phyloP scores from a whole-genome alignment of 1,140 invertebrate species.

The Eciton burchellii region DNA sequence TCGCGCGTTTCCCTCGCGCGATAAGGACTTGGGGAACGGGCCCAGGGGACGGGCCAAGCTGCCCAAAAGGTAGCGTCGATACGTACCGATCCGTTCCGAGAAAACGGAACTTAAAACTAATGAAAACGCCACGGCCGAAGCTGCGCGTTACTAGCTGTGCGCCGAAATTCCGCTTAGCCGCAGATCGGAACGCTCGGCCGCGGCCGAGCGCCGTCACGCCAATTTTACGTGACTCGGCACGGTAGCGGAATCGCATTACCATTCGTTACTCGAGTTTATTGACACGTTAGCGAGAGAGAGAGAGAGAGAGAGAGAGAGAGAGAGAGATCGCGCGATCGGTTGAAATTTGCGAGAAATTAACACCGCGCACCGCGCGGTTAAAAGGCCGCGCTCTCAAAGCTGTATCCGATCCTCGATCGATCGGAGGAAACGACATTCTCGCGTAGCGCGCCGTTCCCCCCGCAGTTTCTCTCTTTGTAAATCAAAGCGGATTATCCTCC shows the following conservation, averaged over 20 bases:
- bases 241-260: background rate
- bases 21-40: no score
- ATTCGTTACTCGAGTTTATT: constrained; percentile 12
- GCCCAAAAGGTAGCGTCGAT: background rate
- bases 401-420: no score
- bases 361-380: no score
- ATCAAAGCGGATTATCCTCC: background rate
- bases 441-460: no score
- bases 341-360: constrained; percentile 46
- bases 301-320: constrained; percentile 39
- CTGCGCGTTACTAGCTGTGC: background rate
- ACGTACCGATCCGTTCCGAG: background rate
- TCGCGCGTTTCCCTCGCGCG: background rate
- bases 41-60: no score
- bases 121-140: background rate
- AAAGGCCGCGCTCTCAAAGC: no score
- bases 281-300: constrained; percentile 29
- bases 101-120: constrained; percentile 25
- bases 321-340: constrained; percentile 7
- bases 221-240: background rate
- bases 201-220: background rate
- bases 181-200: background rate
- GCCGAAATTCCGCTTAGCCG: background rate
- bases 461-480: background rate
- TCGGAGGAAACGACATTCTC: no score